Base-by-base conservation (phyloP, 2,113 vertebrate species). In the Origma solitaria region DNA sequence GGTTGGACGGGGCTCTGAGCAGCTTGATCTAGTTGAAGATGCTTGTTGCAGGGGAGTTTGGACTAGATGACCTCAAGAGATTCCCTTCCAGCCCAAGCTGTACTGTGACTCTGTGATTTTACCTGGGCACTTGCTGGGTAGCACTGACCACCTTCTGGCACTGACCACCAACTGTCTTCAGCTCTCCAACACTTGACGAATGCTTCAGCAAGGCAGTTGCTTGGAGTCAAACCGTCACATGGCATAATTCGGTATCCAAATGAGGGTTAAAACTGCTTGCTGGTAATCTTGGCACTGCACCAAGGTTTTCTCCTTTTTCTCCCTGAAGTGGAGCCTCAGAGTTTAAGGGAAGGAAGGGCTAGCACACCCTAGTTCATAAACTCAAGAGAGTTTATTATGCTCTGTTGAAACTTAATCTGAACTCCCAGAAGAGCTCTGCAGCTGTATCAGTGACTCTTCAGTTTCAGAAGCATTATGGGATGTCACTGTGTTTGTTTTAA, bases 21-120 rank as follows among this genome's bases (percentile, higher is more conserved):
- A 62, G 9, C 51, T 3, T 57, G 24, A 19, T 66, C 16, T 21
- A 15, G 20, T 57, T 37, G 31, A 60, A 73, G 42, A 4, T 51
- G 13, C 23, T 51, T 1, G 11, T 4, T 30, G 62, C 9, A 8
- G 4, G 1, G 5, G 4, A 2, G 10, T 15, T 54, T 70, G 24
- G 42, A 30, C 12, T 24, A 23, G 24, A 5, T 57, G 62, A 3
- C 13, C 21, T 68, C 28, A 76, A 31, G n/a, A 60, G 4, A 30
- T 37, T 54, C 12, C 2, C 20, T 90, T 81, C 35, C 35, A 54
- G 33, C 13, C 8, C 22, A 58, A 20, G 19, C 10, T 0, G 0
- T 33, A 66, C 28, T 57, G 2, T 53, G 45, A 35, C 27, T 38
- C 51, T 25, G 18, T 54, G 44, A 27, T 33, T 58, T 79, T 37